phyloP scores from a whole-genome alignment of 1,140 invertebrate genomes.

The Pogonognathellus flavescens region DNA sequence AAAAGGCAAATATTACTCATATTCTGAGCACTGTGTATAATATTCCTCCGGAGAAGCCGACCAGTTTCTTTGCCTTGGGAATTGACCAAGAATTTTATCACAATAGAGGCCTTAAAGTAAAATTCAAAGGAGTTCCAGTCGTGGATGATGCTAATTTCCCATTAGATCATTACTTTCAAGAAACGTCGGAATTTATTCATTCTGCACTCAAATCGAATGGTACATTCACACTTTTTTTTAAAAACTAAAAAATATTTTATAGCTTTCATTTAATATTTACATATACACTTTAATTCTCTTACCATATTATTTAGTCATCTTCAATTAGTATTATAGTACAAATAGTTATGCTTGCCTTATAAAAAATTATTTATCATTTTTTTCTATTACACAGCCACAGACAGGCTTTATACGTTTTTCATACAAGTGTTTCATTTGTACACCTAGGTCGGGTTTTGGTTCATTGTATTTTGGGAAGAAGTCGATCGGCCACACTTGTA shows the following conservation, averaged over 20 bases:
- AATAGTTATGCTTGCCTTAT: too few relatives aligned
- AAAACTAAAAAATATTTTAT: too few relatives aligned
- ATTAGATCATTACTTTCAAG: conserved; percentile 60
- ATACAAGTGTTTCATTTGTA: too few relatives aligned
- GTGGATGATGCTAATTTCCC: conserved; percentile 69
- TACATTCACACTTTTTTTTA: not conserved
- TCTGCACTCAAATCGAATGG: not conserved
- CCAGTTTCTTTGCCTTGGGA: conserved; percentile 65
- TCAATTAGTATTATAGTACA: too few relatives aligned
- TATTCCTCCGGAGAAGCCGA: conserved; percentile 67
- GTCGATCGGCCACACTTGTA: conserved; percentile 70
- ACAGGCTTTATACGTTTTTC: too few relatives aligned
- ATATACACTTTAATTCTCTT: too few relatives aligned
- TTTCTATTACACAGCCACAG: too few relatives aligned
- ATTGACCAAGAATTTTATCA: conserved; percentile 38
- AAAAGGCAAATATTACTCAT: conserved; percentile 70
- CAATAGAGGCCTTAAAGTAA: conserved; percentile 40
- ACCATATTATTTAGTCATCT: too few relatives aligned
- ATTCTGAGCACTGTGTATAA: conserved; percentile 69
- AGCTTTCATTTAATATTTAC: too few relatives aligned
- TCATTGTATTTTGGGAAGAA: conserved; percentile 71
- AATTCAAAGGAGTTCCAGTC: conserved; percentile 67
- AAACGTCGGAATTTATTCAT: not conserved
- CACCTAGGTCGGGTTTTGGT: conserved; percentile 71
- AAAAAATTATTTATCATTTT: too few relatives aligned